Evolutionary conservation across 1,140 invertebrate genomes (phyloP).

Genomic region (Rhopalosiphum padi): DNA sequence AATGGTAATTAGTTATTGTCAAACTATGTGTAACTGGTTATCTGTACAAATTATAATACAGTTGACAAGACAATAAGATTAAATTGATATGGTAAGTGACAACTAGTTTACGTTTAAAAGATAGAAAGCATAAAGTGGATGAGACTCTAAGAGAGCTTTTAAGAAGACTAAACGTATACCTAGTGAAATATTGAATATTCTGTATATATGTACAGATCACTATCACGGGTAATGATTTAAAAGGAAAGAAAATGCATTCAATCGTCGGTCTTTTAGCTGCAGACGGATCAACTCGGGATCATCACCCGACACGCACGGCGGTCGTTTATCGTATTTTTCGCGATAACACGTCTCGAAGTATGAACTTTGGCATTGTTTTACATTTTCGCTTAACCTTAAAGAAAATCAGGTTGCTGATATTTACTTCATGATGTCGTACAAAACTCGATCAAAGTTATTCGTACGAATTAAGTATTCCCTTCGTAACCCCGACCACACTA

Average conservation of each 20-base stretch:
- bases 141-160: no score
- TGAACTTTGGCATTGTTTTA: neutral
- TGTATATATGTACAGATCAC: neutral
- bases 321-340: neutral
- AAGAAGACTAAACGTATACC: no score
- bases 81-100: no score
- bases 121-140: no score
- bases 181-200: neutral
- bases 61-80: no score
- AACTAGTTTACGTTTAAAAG: no score
- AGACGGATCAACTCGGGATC: neutral
- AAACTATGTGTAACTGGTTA: no score
- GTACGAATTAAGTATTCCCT: neutral
- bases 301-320: neutral
- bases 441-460: neutral
- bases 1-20: no score
- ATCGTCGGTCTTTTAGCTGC: neutral
- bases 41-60: no score
- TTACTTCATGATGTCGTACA: neutral
- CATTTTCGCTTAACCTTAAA: neutral
- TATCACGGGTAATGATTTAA: neutral
- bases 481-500: neutral
- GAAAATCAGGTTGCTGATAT: neutral
- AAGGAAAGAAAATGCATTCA: neutral
- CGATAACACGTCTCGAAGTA: neutral